These are phyloP conservation scores for Pangasius krempfi DNA, from an alignment of 2,797 vertebrate genomes.

Conservation along the genomic window DNA sequence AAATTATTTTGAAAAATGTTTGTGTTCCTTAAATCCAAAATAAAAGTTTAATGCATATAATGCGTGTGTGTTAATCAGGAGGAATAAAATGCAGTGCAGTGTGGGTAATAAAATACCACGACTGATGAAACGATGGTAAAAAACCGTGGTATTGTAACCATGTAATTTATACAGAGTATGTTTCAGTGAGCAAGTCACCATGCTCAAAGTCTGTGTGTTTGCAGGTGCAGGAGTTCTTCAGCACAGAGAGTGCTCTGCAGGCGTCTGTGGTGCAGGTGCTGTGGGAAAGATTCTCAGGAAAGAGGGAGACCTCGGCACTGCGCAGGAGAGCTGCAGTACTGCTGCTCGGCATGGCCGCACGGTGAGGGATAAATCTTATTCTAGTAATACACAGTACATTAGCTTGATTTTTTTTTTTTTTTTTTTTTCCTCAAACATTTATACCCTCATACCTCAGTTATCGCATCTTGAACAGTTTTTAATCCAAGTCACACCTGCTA, in stretches of 20 bases:
- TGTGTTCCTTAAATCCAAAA: neutral
- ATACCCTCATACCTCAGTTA: neutral
- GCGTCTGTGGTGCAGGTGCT: constrained; percentile 84
- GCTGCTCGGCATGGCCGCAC: constrained; percentile 91
- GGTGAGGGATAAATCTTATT: constrained; percentile 69
- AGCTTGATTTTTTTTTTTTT: neutral
- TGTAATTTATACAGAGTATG: neutral
- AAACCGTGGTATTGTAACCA: neutral
- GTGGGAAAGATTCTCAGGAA: constrained; percentile 89
- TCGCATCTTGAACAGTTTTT: neutral
- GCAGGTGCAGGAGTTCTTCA: constrained; percentile 91
- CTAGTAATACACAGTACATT: neutral
- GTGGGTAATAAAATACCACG: neutral
- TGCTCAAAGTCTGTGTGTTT: neutral
- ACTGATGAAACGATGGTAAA: neutral
- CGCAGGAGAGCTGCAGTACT: constrained; percentile 84
- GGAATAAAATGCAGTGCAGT: neutral
- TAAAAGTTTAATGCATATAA: neutral
- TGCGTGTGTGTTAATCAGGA: neutral
- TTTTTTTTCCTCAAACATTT: neutral
- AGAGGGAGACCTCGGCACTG: constrained; percentile 76
- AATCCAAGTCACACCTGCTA: neutral
- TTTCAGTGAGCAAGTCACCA: neutral
- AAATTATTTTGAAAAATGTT: neutral
- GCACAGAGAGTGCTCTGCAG: constrained; percentile 79